A percentile compares a stretch with the other conserved stretches of the same genome.
These are phyloP conservation scores for Phyto melanocephala DNA, from an alignment of 2,888 invertebrate species.

Conservation along the genomic window DNA sequence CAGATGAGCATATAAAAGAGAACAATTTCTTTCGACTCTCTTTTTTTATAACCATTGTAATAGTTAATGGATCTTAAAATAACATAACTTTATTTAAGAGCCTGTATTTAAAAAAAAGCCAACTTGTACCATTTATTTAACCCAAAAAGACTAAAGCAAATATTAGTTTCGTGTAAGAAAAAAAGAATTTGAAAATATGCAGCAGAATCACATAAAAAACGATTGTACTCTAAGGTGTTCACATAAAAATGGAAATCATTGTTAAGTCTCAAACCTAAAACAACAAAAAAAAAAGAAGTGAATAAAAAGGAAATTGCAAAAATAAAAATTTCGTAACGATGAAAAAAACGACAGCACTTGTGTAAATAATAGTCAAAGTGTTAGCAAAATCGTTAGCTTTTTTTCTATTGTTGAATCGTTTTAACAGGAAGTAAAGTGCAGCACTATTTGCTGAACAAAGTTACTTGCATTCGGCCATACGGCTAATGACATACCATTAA, in stretches of 20 bases:
- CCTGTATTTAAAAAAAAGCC: background rate
- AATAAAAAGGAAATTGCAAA: background rate
- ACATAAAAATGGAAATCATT: slow-evolving; percentile 40
- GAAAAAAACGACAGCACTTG: slow-evolving; percentile 33
- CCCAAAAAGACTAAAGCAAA: background rate
- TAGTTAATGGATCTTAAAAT: no score
- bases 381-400: slow-evolving; percentile 19
- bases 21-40: no score
- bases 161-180: background rate
- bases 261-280: slow-evolving; percentile 19
- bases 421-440: slow-evolving; percentile 14
- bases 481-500: background rate
- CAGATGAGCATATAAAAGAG: no score
- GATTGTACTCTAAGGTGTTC: slow-evolving; percentile 14
- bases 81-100: background rate
- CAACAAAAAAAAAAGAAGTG: background rate
- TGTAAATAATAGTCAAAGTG: slow-evolving; percentile 52
- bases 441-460: slow-evolving; percentile 1
- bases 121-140: background rate
- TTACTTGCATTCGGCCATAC: background rate
- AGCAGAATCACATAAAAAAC: background rate
- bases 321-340: background rate
- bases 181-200: slow-evolving; percentile 7
- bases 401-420: background rate
- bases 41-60: no score